Evolutionary conservation across 2,888 invertebrate genomes (phyloP).

Genomic region (Notodromas monacha): DNA sequence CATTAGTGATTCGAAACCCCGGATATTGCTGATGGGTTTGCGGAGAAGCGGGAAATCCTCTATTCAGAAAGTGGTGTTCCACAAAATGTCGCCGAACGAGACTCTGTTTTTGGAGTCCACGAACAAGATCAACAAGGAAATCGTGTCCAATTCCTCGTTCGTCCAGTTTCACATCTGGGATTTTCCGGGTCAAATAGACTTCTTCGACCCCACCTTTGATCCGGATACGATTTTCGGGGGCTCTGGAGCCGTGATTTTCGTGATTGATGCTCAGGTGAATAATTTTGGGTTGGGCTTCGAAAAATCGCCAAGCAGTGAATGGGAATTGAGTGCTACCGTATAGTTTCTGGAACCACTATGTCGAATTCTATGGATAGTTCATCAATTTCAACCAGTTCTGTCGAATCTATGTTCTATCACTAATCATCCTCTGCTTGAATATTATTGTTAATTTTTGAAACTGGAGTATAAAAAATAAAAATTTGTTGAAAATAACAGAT

Average conservation of each 20-base stretch:
- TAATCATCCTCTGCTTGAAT: too few relatives aligned
- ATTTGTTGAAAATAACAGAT: too few relatives aligned
- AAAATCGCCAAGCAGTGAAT: conserved; percentile 6
- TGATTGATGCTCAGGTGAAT: conserved; percentile 54
- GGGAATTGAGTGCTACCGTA: too few relatives aligned
- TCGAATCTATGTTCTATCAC: too few relatives aligned
- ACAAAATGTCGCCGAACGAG: conserved; percentile 99
- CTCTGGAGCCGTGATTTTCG: conserved; percentile 89
- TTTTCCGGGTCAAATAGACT: conserved; percentile 93
- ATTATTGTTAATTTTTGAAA: too few relatives aligned
- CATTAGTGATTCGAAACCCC: conserved; percentile 50
- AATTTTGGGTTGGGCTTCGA: background rate
- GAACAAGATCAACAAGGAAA: conserved; percentile 90
- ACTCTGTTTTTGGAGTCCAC: conserved; percentile 92
- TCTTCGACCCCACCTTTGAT: conserved; percentile 82
- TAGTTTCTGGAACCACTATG: too few relatives aligned
- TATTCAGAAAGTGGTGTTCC: conserved; percentile 98
- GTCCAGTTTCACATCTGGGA: conserved; percentile 99
- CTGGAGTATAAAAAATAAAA: too few relatives aligned
- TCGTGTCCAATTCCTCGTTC: conserved; percentile 83
- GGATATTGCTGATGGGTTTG: conserved; percentile 75
- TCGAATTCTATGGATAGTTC: too few relatives aligned
- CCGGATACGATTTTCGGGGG: conserved; percentile 84
- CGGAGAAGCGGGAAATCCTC: conserved; percentile 93
- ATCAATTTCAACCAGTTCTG: too few relatives aligned